Conservation (phyloP, 2,888 invertebrate genomes). For the Lepas anatifera region DNA sequence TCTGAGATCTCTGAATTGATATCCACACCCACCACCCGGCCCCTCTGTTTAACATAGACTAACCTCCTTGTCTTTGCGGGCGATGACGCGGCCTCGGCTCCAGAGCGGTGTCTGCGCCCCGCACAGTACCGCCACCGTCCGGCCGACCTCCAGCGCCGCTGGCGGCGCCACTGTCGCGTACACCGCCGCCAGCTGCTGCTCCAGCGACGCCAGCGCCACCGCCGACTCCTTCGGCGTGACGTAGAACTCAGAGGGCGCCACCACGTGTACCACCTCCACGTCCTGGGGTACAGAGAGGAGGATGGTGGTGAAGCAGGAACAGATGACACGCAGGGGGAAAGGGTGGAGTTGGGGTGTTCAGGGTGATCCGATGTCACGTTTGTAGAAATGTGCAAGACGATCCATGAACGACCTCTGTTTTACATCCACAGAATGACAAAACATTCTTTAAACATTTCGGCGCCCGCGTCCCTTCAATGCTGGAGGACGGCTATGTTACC, state of each 20-base stretch:
- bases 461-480: too few species aligned
- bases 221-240: background rate
- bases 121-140: background rate
- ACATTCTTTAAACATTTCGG: too few species aligned
- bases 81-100: background rate
- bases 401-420: too few species aligned
- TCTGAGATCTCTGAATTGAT: too few species aligned
- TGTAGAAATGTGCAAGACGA: too few species aligned
- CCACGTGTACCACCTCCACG: background rate
- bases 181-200: background rate
- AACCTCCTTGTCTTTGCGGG: background rate
- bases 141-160: background rate
- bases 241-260: constrained; percentile 1
- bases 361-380: too few species aligned
- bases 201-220: background rate
- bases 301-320: too few species aligned
- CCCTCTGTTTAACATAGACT: background rate
- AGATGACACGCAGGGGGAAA: too few species aligned
- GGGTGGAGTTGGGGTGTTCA: too few species aligned
- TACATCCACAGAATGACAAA: too few species aligned
- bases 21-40: too few species aligned
- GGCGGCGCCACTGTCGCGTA: background rate
- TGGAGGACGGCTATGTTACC: too few species aligned
- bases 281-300: background rate
- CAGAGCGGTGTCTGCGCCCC: background rate